Conservation (phyloP, 2,113 vertebrate genomes). For the Oostethus manadensis region DNA sequence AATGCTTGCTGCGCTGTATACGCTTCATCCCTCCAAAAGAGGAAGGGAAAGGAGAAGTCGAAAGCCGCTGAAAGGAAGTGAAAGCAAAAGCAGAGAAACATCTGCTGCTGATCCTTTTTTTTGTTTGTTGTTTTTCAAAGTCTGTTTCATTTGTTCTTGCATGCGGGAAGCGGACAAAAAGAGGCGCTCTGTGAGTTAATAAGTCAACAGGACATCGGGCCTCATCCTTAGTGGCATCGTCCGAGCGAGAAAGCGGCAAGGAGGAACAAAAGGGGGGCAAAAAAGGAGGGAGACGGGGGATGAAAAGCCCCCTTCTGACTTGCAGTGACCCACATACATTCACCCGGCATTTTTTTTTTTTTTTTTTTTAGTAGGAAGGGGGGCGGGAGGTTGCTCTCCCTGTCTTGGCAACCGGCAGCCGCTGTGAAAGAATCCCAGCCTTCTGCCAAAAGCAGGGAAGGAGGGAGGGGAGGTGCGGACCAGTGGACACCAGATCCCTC, state of each 20-base stretch:
- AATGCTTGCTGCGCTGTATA: too few species aligned
- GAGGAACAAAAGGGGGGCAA: slow-evolving; percentile 34
- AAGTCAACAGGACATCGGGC: slow-evolving; percentile 66
- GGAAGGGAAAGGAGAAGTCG: slow-evolving; percentile 75
- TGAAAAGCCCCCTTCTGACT: slow-evolving; percentile 71
- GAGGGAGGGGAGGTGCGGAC: slow-evolving; percentile 34
- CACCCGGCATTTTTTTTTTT: slow-evolving; percentile 62
- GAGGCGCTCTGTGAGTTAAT: slow-evolving; percentile 53
- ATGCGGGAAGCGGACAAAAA: slow-evolving; percentile 42
- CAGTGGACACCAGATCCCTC: slow-evolving; percentile 44
- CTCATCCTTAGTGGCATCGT: slow-evolving; percentile 40
- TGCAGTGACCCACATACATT: slow-evolving; percentile 68
- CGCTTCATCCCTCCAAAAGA: slow-evolving; percentile 40
- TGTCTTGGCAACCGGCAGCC: slow-evolving; percentile 73
- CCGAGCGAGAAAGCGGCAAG: slow-evolving; percentile 23
- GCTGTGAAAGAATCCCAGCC: slow-evolving; percentile 75
- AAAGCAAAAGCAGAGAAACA: slow-evolving; percentile 66
- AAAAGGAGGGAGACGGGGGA: slow-evolving; percentile 51
- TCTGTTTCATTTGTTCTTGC: slow-evolving; percentile 58
- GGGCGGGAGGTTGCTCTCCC: slow-evolving; percentile 40
- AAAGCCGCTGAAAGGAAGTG: slow-evolving; percentile 67
- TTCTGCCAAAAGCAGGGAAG: slow-evolving; percentile 67
- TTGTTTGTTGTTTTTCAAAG: not conserved
- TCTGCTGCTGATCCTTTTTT: slow-evolving; percentile 67
- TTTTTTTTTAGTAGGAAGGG: slow-evolving; percentile 11